Evolutionary conservation across 2,888 invertebrate species (phyloP), one percentile per base, ranked within the genome.

Genomic region (Taphrorychus bicolor): DNA sequence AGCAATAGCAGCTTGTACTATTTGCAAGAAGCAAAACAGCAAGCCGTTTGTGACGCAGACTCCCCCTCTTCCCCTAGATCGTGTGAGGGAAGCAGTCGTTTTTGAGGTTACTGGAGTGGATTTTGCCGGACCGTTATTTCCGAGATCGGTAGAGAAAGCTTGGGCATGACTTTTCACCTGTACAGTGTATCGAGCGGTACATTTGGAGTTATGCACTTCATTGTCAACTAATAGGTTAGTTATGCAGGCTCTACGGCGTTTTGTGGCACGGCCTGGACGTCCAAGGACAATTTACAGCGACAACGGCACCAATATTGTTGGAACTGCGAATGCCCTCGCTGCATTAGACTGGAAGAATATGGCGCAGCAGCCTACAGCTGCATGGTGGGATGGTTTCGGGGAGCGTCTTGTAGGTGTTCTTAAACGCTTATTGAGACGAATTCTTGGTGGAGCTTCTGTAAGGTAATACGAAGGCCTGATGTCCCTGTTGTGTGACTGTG

Each of bases 321-420:
- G 80, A 0, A 69, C 77, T 0, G 69, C 72, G n/a, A 78, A 78
- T 64, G 49, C 67, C 0, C 71, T 78, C 63, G 11, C 21, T 24
- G 19, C 7, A 11, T 32, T 78, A 19, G 70, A 79, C 53, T 77
- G 75, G 77, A 67, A 72, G 1, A 48, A 51, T 5, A 73, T 79
- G 18, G 9, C 19, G 3, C 24, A 66, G 7, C 77, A 80, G 2
- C 80, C 80, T 3, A 70, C 75, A 0, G 78, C 81, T 3, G 72
- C 82, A 1, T 83, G 83, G 82, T 80, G 80, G 80, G 82, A 82
- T 54, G 82, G 83, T 32, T 80, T 78, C 71, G 83, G 80, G 75
- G 82, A 83, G 72, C 70, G 82, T 16, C 69, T 83, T 3, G 74
- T 83, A 7, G 74, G 78, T 4, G 56, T 79, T 4, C 42, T 82